A percentile compares a stretch with the other conserved stretches of the same genome.
phyloP scores from a whole-genome alignment of 2,113 vertebrate species.

The Drymodes brunneopygia region DNA sequence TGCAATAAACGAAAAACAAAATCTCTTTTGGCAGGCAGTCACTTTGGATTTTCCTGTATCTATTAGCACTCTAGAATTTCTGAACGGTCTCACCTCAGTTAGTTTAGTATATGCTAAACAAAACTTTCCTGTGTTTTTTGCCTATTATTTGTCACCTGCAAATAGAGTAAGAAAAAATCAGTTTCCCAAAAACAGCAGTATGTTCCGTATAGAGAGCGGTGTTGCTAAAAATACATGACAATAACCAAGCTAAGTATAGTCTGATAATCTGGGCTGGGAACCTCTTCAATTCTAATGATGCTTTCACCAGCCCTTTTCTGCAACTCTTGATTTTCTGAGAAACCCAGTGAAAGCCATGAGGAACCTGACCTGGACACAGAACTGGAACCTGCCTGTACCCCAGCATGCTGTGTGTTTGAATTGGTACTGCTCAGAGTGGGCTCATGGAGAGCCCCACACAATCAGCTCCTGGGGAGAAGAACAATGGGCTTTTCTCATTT shows the following conservation, averaged over 20 bases:
- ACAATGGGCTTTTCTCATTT: neutral
- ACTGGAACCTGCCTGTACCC: neutral
- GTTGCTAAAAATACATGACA: neutral
- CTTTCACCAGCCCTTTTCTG: neutral
- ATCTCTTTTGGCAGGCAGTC: neutral
- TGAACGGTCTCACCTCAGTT: neutral
- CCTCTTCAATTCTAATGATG: neutral
- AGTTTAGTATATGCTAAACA: neutral
- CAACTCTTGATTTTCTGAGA: neutral
- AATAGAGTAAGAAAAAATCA: neutral
- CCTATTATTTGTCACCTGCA: neutral
- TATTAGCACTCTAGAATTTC: neutral
- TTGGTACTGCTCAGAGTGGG: neutral
- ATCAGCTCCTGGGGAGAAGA: neutral
- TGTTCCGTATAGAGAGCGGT: neutral
- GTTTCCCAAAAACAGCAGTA: neutral
- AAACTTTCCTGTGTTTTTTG: neutral
- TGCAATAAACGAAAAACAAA: conserved; percentile 20
- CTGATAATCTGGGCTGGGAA: neutral
- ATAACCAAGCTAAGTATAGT: neutral
- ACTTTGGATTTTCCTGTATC: neutral
- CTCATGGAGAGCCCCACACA: neutral
- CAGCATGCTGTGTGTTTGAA: accelerated
- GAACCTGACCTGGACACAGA: neutral
- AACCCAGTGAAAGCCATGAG: neutral